phyloP scores from a whole-genome alignment of 2,797 vertebrate species.

The Acipenser ruthenus region DNA sequence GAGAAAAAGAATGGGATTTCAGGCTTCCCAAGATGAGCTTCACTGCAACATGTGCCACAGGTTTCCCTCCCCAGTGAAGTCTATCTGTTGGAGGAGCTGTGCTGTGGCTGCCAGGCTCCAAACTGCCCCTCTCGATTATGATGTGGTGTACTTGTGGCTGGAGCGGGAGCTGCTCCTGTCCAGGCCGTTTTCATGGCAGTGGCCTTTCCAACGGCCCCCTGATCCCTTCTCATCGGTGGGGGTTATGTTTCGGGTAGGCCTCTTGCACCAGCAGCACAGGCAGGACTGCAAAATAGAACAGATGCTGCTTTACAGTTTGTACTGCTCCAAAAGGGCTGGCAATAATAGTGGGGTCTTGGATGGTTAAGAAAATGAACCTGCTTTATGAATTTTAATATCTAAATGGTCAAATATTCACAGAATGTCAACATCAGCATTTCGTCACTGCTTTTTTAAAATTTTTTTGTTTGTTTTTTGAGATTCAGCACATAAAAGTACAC shows the following conservation, averaged over 20 bases:
- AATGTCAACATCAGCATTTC: too few species aligned
- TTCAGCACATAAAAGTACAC: too few species aligned
- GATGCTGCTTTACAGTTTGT: neutral
- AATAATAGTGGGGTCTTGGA: neutral
- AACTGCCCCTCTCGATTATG: constrained; percentile 39
- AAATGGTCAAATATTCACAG: too few species aligned
- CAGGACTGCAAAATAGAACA: constrained; percentile 55
- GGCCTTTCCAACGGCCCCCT: constrained; percentile 73
- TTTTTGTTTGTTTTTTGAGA: too few species aligned
- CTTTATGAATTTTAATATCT: neutral
- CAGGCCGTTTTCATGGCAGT: constrained; percentile 67
- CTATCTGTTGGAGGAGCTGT: too few species aligned
- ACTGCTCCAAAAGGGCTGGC: neutral
- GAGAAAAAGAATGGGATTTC: neutral
- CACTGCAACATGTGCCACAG: neutral
- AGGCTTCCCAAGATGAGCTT: neutral
- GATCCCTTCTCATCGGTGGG: constrained; percentile 64
- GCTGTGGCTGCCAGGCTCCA: too few species aligned
- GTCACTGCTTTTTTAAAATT: too few species aligned
- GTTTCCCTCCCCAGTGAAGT: neutral
- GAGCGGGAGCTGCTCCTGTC: constrained; percentile 75
- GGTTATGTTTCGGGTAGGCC: constrained; percentile 48
- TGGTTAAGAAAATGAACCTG: neutral
- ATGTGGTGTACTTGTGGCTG: constrained; percentile 81
- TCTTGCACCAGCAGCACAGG: constrained; percentile 80